Percentiles rank a stretch among this genome's conserved stretches.
These are phyloP conservation scores for Pangasius sanitwongsei DNA, from an alignment of 2,797 vertebrate genomes.

Conservation along the genomic window DNA sequence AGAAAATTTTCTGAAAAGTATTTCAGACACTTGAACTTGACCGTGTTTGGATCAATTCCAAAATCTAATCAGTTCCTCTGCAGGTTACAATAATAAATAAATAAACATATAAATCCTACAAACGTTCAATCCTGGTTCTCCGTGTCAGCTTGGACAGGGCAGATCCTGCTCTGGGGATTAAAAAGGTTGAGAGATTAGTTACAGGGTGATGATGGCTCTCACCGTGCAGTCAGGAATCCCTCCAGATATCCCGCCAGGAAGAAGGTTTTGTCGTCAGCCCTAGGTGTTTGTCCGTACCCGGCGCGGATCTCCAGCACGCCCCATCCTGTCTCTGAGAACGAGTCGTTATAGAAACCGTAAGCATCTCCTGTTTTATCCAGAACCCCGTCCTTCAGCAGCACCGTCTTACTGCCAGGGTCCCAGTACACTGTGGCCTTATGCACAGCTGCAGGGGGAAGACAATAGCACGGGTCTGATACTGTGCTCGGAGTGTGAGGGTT, in stretches of 20 bases:
- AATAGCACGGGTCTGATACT: not conserved
- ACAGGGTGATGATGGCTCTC: slow-evolving; percentile 60
- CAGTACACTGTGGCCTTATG: slow-evolving; percentile 83
- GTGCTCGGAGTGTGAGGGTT: not conserved
- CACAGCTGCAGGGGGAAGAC: slow-evolving; percentile 57
- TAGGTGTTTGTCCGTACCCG: slow-evolving; percentile 77
- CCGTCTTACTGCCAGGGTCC: slow-evolving; percentile 72
- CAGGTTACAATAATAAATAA: not conserved
- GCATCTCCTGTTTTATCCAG: slow-evolving; percentile 83
- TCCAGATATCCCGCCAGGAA: slow-evolving; percentile 88
- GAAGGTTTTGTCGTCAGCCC: slow-evolving; percentile 80
- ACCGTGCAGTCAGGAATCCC: slow-evolving; percentile 88
- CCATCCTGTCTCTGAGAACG: slow-evolving; percentile 82
- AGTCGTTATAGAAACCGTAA: slow-evolving; percentile 87
- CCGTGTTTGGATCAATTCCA: not conserved
- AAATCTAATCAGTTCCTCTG: not conserved
- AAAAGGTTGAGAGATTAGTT: not conserved
- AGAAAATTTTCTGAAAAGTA: not conserved
- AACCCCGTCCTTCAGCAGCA: slow-evolving; percentile 73
- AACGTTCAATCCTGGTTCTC: not conserved
- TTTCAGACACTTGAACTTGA: not conserved
- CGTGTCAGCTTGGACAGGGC: not conserved
- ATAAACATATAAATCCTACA: not conserved
- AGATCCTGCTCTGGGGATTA: not conserved
- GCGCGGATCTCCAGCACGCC: slow-evolving; percentile 86